Base-by-base conservation (phyloP, 1,140 invertebrate species). In the Himalopsyche phryganea region DNA sequence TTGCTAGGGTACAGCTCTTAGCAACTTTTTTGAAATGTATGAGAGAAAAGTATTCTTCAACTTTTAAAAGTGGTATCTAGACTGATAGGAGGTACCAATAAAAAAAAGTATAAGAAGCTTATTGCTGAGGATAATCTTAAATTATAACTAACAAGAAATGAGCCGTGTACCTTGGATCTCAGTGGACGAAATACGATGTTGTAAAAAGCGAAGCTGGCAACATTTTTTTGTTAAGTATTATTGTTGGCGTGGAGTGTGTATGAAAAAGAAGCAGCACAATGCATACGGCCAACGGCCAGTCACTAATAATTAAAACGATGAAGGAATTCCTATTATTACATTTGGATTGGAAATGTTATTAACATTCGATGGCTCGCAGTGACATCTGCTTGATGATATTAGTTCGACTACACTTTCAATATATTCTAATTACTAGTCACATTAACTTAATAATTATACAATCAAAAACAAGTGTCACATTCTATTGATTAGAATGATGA, bases 241-340 rank as follows among this genome's bases (percentile, higher is more conserved):
- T 28, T 28, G 23, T 28, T 28, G 23, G 23, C 3, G 23, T 28
- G 40, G 17, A 17, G 40, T 17, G n/a, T 41, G 13, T 17, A 41
- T 11, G 17, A 41, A 41, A 17, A 41, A 41, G 11, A 41, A 28
- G 23, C 23, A 28, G 35, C 6, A 50, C 49, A 41, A 50, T 50
- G 28, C 20, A 32, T 32, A 15, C 50, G 40, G 19, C 20, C 50
- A 52, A 23, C 15, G n/a, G 38, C n/a, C 41, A 18, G 40, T 42
- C 50, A 49, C 47, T 49, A 32, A 49, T 49, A 56, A 56, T 56
- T 56, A 56, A 56, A 56, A 41, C 36, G 35, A 48, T 42, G 44
- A 46, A 17, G 46, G 45, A 23, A 56, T 56, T 28, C 20, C 54
- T 49, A 56, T 49, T 56, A 56, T 56, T 56, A 20, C 33, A 14